These are phyloP conservation scores for Lasioglossum villosulum DNA, from an alignment of 2,888 invertebrate genomes.

Conservation along the genomic window DNA sequence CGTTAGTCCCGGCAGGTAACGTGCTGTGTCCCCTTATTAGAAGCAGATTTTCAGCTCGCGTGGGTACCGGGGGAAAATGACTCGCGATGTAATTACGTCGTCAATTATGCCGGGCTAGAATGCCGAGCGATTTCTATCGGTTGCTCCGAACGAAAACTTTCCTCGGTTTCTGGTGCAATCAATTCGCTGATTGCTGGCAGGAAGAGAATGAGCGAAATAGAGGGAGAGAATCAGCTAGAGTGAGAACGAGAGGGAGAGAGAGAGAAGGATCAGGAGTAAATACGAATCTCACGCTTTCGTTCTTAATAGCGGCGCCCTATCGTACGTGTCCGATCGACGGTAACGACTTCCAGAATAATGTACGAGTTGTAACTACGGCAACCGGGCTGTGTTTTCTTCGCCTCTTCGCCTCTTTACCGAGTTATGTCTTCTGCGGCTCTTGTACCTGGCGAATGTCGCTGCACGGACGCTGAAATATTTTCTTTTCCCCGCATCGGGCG, in stretches of 20 bases:
- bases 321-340: constrained; percentile 41
- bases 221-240: neutral
- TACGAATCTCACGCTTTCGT: constrained; percentile 69
- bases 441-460: constrained; percentile 12
- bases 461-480: constrained; percentile 12
- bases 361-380: constrained; percentile 20
- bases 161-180: constrained; percentile 58
- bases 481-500: constrained; percentile 34
- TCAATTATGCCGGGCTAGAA: constrained; percentile 63
- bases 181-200: constrained; percentile 56
- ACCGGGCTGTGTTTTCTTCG: constrained; percentile 28
- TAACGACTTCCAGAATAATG: constrained; percentile 29
- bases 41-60: constrained; percentile 59
- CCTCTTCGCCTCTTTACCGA: constrained; percentile 33
- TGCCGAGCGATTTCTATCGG: constrained; percentile 63
- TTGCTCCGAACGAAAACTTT: constrained; percentile 59
- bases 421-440: constrained; percentile 20
- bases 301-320: constrained; percentile 46
- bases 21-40: constrained; percentile 54
- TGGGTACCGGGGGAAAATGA: constrained; percentile 56
- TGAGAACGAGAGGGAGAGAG: neutral
- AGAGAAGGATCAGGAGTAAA: constrained; percentile 29
- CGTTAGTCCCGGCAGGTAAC: constrained; percentile 38
- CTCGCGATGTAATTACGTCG: constrained; percentile 59
- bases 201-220: neutral